phyloP scores from a whole-genome alignment of 2,797 vertebrate genomes.

The Furcifer pardalis region DNA sequence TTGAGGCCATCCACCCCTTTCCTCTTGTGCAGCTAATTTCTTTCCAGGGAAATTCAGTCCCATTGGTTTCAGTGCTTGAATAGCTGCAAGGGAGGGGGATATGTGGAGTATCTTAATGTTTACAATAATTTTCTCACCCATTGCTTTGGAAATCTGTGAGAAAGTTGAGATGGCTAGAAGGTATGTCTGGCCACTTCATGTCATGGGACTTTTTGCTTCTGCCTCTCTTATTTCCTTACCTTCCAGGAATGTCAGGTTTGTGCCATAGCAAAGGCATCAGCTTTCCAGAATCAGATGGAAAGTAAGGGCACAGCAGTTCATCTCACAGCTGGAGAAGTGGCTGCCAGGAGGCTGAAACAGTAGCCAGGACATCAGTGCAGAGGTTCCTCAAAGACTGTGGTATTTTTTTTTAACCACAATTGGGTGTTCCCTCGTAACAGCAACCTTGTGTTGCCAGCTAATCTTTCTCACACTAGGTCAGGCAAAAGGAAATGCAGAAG shows the following conservation, averaged over 20 bases:
- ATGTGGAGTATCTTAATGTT: background rate
- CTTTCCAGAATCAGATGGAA: background rate
- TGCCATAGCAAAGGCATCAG: background rate
- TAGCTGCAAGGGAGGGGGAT: background rate
- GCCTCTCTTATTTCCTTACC: background rate
- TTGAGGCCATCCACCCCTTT: background rate
- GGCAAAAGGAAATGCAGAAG: too few species aligned
- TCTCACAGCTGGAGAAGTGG: background rate
- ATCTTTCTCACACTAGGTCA: too few species aligned
- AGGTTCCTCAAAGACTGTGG: too few species aligned
- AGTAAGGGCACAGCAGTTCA: too few species aligned
- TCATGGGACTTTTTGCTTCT: background rate
- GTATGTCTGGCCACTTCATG: background rate
- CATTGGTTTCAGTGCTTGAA: background rate
- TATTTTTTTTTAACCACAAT: too few species aligned
- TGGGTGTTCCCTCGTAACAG: too few species aligned
- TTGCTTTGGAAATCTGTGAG: background rate
- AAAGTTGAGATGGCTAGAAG: background rate
- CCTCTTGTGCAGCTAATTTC: background rate
- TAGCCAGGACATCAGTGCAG: background rate
- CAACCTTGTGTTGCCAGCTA: too few species aligned
- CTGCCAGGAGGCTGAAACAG: background rate
- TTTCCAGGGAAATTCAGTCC: background rate
- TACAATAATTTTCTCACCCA: background rate
- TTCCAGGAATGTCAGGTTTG: background rate